These are phyloP conservation scores for Platygyra sinensis DNA, from an alignment of 64 coral and sea anemone species.

Conservation along the genomic window DNA sequence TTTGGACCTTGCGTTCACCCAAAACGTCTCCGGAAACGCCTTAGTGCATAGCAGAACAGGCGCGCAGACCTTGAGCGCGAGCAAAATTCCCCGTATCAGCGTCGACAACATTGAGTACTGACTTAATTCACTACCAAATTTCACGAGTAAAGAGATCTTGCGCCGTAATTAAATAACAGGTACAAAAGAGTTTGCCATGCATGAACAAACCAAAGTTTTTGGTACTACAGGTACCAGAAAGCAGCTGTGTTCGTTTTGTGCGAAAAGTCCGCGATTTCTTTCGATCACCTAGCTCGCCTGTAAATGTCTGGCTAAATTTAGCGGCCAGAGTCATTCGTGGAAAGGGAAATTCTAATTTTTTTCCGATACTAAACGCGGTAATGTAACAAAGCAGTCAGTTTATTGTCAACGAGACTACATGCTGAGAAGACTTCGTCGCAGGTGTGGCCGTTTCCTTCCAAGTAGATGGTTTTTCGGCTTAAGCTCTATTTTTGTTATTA, in stretches of 20 bases:
- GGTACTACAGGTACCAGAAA: background rate
- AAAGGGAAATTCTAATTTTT: background rate
- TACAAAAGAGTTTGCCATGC: background rate
- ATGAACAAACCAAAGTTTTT: background rate
- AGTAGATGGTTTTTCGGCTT: background rate
- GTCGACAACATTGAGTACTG: too few species aligned
- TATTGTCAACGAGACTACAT: background rate
- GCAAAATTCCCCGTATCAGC: too few species aligned
- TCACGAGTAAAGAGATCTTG: too few species aligned
- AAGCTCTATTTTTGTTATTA: background rate
- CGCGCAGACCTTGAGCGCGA: too few species aligned
- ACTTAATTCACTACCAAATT: too few species aligned
- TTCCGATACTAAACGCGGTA: background rate
- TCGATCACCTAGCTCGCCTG: background rate
- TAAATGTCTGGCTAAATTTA: background rate
- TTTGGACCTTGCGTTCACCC: too few species aligned
- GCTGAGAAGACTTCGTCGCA: slow-evolving; percentile 1
- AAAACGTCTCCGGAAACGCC: too few species aligned
- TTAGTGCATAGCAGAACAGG: too few species aligned
- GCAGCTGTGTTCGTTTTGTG: background rate
- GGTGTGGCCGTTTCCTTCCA: background rate
- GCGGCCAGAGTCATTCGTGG: background rate
- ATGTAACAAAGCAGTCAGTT: background rate
- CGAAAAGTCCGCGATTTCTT: background rate
- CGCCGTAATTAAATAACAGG: background rate